A percentile compares a stretch with the other conserved stretches of the same genome.
phyloP scores from a whole-genome alignment of 2,797 vertebrate genomes.

The Euthynnus affinis region DNA sequence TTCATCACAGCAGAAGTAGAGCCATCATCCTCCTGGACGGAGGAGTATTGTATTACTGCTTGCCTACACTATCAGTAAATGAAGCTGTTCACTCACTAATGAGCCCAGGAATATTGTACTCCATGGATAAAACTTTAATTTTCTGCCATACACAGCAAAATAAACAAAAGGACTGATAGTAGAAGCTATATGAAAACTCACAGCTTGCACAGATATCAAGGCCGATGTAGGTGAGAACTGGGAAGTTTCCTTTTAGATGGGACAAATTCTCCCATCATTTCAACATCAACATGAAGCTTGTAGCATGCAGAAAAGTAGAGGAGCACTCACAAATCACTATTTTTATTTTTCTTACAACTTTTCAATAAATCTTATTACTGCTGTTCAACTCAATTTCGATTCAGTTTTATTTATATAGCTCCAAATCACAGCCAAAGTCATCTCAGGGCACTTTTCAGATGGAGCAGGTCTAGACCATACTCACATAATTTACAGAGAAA shows the following conservation, averaged over 20 bases:
- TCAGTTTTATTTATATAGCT: too few species aligned
- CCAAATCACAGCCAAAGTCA: too few species aligned
- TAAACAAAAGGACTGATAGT: constrained; percentile 24
- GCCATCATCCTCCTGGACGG: constrained; percentile 48
- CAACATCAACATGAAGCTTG: background rate
- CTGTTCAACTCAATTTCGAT: too few species aligned
- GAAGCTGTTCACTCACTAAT: constrained; percentile 55
- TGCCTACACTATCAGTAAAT: constrained; percentile 54
- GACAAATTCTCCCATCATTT: constrained; percentile 1
- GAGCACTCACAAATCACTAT: background rate
- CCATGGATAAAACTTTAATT: constrained; percentile 32
- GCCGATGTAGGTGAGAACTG: background rate
- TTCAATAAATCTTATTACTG: background rate
- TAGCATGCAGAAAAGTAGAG: background rate
- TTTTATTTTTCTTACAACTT: too few species aligned
- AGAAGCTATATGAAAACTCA: background rate
- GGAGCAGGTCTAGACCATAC: too few species aligned
- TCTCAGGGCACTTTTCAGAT: too few species aligned
- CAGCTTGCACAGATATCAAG: background rate
- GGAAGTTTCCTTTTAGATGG: constrained; percentile 5
- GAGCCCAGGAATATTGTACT: constrained; percentile 38
- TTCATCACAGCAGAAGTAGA: constrained; percentile 45
- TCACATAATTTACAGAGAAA: too few species aligned
- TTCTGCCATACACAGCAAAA: constrained; percentile 19
- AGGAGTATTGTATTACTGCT: constrained; percentile 39